These are phyloP conservation scores for Tupaia chinensis DNA, from an alignment of 2,113 vertebrate species.

Conservation along the genomic window DNA sequence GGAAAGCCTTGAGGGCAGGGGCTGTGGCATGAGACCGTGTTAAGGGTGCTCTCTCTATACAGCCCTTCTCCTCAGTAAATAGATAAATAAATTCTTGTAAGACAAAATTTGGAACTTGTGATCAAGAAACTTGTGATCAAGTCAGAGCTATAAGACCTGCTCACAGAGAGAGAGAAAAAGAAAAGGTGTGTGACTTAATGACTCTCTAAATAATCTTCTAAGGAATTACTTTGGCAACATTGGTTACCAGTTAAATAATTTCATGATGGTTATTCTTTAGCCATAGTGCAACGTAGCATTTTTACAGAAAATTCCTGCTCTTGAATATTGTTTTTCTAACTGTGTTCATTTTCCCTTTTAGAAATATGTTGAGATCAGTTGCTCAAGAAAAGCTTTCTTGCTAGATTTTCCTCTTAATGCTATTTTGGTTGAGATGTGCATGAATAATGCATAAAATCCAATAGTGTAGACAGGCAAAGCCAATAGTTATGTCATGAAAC, in stretches of 20 bases:
- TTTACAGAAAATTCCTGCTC: slow-evolving; percentile 39
- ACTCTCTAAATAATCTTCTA: neutral
- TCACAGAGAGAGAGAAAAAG: neutral
- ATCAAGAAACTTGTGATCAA: neutral
- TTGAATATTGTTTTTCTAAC: slow-evolving; percentile 39
- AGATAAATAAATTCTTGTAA: too few species aligned
- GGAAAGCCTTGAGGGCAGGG: too few species aligned
- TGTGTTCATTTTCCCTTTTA: slow-evolving; percentile 58
- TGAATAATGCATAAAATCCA: slow-evolving; percentile 71
- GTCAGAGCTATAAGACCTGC: neutral
- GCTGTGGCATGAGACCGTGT: too few species aligned
- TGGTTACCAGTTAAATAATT: neutral
- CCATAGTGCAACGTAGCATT: neutral
- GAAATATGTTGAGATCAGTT: slow-evolving; percentile 64
- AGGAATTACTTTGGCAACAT: neutral
- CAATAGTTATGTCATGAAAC: slow-evolving; percentile 27
- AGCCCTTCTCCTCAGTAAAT: too few species aligned
- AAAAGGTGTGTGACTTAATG: neutral
- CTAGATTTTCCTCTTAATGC: slow-evolving; percentile 53
- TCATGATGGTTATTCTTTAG: neutral
- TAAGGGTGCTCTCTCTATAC: too few species aligned
- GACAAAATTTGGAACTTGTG: neutral
- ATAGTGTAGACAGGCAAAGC: slow-evolving; percentile 39
- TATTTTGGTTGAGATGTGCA: slow-evolving; percentile 65
- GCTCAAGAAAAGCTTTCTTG: slow-evolving; percentile 61